These are phyloP conservation scores for Bellardia pandia DNA, from an alignment of 2,888 invertebrate genomes.

Conservation along the genomic window DNA sequence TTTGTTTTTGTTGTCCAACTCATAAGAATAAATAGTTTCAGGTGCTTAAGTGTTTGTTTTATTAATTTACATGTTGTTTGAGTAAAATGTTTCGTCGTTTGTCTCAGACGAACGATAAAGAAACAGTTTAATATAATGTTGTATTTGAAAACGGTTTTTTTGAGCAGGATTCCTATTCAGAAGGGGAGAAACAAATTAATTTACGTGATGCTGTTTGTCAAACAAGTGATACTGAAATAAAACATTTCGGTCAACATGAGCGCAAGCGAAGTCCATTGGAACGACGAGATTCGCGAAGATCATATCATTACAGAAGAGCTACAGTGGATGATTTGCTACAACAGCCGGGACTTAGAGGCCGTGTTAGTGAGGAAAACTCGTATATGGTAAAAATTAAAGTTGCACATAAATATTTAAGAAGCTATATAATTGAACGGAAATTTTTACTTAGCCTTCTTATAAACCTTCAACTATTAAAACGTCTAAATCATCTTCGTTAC, in stretches of 20 bases:
- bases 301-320: slow-evolving; percentile 80
- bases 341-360: slow-evolving; percentile 72
- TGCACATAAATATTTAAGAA: not conserved
- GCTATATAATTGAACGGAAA: not conserved
- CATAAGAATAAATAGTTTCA: not conserved
- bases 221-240: slow-evolving; percentile 82
- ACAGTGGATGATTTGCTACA: slow-evolving; percentile 79
- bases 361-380: slow-evolving; percentile 82
- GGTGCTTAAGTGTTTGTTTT: not conserved
- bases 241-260: slow-evolving; percentile 74
- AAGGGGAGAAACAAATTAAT: slow-evolving; percentile 77
- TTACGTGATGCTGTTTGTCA: slow-evolving; percentile 83
- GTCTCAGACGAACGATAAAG: not conserved
- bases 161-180: slow-evolving; percentile 65
- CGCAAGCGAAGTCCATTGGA: slow-evolving; percentile 76
- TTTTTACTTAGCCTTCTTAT: slow-evolving; percentile 72
- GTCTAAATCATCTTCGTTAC: slow-evolving; percentile 81
- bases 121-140: not conserved
- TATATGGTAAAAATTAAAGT: slow-evolving; percentile 79
- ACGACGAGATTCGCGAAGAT: slow-evolving; percentile 74
- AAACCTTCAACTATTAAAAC: slow-evolving; percentile 77
- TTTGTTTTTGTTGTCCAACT: not conserved
- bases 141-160: slow-evolving; percentile 65
- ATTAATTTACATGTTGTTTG: not conserved
- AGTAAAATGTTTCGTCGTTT: not conserved